Base-by-base conservation (phyloP, 2,888 invertebrate species). In the Apotomis turbidana region DNA sequence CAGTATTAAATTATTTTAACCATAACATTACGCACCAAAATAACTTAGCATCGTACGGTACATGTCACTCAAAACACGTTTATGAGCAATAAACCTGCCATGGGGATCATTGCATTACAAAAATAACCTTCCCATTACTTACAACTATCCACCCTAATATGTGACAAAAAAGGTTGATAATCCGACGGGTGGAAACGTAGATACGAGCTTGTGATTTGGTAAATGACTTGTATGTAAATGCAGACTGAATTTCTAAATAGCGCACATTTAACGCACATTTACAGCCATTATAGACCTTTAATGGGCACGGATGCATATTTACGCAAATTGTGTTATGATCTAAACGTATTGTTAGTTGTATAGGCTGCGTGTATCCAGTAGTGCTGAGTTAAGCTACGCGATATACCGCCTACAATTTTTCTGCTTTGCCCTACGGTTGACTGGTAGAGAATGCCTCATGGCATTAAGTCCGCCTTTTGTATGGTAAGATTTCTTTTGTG, bases 221-320 rank as follows among this genome's bases (percentile, higher is more conserved):
- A 55, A 41, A 71, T 70, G 52, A 61, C 71, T 15, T 58, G 60
- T 67, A 70, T 71, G 71, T 71, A 67, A 71, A 71, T 71, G 71
- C 60, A 61, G 44, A 66, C 54, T 41, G 60, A 58, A 62, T 71
- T 55, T 71, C 71, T 71, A 68, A 71, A 71, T n/a, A n/a, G n/a
- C 62, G 62, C 68, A 52, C 66, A n/a, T 64, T 68, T 68, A 71
- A 71, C 62, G 62, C 68, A 52, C 66, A n/a, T 64, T 68, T 68
- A 71, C 67, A 58, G 61, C 51, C 68, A 62, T 71, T 71, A 62
- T 71, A 52, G 61, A 57, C 67, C 71, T 71, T 51, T 68, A 61
- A 62, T 71, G 58, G 55, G 36, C 12, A 55, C 8, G 38, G 54
- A 36, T 62, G 57, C 67, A 52, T 71, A 58, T 71, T 71, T 68